Conservation (phyloP, 1,140 invertebrate genomes). For the Sitobion miscanthi region DNA sequence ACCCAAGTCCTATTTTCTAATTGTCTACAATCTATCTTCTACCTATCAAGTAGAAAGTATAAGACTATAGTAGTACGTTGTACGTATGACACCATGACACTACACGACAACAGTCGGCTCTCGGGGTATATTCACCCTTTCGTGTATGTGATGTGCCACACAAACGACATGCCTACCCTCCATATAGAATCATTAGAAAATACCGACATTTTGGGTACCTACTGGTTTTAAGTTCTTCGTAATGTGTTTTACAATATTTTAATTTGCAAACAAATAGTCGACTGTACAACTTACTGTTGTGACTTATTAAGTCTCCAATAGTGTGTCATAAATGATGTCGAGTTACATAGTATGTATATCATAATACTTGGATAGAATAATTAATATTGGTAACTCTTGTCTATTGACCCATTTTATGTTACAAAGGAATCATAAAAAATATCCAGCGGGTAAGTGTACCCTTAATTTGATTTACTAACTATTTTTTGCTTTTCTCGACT, state of each 20-base stretch:
- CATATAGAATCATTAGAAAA: background rate
- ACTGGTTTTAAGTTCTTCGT: background rate
- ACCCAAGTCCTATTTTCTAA: too few relatives aligned
- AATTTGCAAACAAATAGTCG: background rate
- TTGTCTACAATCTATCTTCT: background rate
- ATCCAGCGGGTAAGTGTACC: background rate
- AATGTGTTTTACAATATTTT: background rate
- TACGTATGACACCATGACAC: background rate
- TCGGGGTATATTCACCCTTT: background rate
- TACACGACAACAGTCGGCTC: background rate
- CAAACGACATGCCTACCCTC: background rate
- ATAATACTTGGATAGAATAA: background rate
- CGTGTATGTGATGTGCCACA: too few relatives aligned
- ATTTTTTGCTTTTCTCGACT: background rate
- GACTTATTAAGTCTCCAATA: background rate
- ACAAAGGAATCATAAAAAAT: background rate
- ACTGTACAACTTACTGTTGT: background rate
- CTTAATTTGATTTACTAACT: background rate
- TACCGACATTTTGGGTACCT: background rate
- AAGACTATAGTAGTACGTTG: too few relatives aligned
- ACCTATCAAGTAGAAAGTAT: too few relatives aligned
- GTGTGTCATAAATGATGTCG: background rate
- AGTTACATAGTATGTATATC: background rate
- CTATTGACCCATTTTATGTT: background rate
- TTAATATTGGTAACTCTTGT: background rate